phyloP scores from a whole-genome alignment of 2,113 vertebrate genomes.

The Vimba vimba region DNA sequence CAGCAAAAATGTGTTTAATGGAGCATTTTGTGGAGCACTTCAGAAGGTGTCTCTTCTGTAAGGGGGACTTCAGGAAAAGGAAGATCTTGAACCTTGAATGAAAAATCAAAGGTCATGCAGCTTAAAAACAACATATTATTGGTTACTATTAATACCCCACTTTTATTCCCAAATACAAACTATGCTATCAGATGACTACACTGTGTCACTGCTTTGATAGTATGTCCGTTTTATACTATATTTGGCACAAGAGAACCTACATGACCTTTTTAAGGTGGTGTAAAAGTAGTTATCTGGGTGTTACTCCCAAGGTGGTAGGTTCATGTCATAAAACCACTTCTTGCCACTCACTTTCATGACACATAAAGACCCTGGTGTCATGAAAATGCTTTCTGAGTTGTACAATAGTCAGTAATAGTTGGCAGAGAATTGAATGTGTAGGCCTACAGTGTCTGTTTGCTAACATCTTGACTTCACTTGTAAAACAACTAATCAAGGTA shows the following conservation, averaged over 20 bases:
- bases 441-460: neutral
- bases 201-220: neutral
- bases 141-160: neutral
- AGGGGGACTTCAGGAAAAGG: neutral
- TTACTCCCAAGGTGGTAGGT: constrained; percentile 10
- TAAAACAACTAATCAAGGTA: neutral
- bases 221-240: neutral
- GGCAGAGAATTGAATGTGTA: neutral
- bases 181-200: neutral
- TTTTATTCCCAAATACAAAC: neutral
- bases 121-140: neutral
- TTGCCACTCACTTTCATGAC: constrained; percentile 24
- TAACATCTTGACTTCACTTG: neutral
- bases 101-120: neutral
- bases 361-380: neutral
- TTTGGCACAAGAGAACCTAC: neutral
- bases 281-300: constrained; percentile 3
- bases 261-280: neutral
- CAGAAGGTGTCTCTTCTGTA: neutral
- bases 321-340: constrained; percentile 24
- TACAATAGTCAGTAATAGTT: neutral
- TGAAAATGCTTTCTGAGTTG: neutral
- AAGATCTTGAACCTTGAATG: neutral
- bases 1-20: neutral
- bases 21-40: neutral